Evolutionary conservation across 2,888 invertebrate species (phyloP), one percentile per base, ranked within the genome.

Genomic region (Diploptera punctata): DNA sequence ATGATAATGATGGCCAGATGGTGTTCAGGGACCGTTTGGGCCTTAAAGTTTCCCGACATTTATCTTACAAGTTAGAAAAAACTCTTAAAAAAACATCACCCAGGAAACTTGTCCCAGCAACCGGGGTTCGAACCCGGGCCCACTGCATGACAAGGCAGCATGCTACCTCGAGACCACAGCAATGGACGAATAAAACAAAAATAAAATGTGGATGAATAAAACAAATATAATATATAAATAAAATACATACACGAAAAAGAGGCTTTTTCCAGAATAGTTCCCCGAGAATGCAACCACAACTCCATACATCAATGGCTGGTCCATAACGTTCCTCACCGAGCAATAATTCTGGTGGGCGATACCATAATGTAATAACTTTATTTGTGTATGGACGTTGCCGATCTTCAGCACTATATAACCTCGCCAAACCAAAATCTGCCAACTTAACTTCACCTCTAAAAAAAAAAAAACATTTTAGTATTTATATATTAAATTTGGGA

Each of bases 331-430:
- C 99, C 85, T 99, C 98, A 3, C 99, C 99, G 38, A 99, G 86
- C 75, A 99, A 85, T 74, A 99, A 86, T 82, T 99, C 99, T 0
- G 99, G 99, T 38, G 99, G 99, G 10, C 99, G 89, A 86, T 99
- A 99, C 99, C 99, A 99, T 75, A 99, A 85, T 5, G 99, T 99
- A 79, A 99, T 99, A 60, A 99, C 94, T 84, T 99, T 98, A 86
- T 99, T 99, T 38, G 99, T 99, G 84, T 99, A 99, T 0, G 98
- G 97, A 74, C 99, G 88, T 80, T 94, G 92, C 70, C 95, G 90
- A 83, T 99, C 98, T 80, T 98, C 98, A 0, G 98, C 95, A 80
- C 95, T 95, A 86, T 97, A 99, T 26, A 97, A 87, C 67, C 99
- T 90, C 0, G 99, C 99, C 76, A 99, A 87, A 78, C 99, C 99